A percentile compares a stretch with the other conserved stretches of the same genome.
These are phyloP conservation scores for Tangara arthus DNA, from an alignment of 2,797 vertebrate genomes.

Conservation along the genomic window DNA sequence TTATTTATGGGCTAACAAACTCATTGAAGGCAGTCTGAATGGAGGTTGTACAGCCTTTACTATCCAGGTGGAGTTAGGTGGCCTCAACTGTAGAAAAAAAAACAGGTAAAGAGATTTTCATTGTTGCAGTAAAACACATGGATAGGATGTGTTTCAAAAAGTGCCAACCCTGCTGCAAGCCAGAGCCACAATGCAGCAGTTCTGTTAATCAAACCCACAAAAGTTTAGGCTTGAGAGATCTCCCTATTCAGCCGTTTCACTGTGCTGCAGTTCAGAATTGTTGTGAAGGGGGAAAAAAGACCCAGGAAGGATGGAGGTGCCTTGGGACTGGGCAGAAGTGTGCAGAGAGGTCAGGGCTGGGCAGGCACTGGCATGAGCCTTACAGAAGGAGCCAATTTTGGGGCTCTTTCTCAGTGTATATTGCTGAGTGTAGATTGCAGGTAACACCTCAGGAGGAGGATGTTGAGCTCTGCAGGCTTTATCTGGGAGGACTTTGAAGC, in stretches of 20 bases:
- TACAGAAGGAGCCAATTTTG: neutral
- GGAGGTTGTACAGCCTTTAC: neutral
- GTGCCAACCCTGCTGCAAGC: neutral
- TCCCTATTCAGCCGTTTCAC: neutral
- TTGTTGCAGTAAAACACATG: neutral
- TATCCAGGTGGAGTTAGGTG: constrained; percentile 7
- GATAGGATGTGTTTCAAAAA: neutral
- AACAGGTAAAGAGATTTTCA: neutral
- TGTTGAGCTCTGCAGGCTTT: neutral
- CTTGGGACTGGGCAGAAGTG: neutral
- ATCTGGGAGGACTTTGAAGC: neutral
- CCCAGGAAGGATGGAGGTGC: neutral
- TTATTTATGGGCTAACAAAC: constrained; percentile 59
- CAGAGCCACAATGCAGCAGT: neutral
- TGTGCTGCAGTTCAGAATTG: neutral
- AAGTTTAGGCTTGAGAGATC: neutral
- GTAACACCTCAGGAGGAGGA: neutral
- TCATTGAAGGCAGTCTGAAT: constrained; percentile 31
- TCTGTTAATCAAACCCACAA: neutral
- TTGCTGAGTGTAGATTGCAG: neutral
- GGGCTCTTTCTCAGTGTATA: neutral
- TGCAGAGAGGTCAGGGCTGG: neutral
- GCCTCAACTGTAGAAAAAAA: neutral
- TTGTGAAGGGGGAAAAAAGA: neutral
- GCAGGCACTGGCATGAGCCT: neutral